Conservation (phyloP, 2,113 vertebrate genomes). For the Paratilapia polleni region DNA sequence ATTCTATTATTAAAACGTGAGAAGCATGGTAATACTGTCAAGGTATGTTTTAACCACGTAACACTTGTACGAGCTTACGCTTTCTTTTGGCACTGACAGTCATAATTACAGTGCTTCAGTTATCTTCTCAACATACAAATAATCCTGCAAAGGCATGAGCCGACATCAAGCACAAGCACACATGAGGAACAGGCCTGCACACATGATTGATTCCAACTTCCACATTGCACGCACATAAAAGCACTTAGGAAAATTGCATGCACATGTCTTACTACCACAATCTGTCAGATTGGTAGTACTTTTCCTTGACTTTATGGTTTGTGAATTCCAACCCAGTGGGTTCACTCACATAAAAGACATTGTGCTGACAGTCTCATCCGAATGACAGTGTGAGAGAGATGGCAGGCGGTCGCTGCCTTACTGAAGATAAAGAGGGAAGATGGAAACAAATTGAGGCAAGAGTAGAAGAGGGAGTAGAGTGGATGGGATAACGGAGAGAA, state of each 20-base stretch:
- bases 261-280: background rate
- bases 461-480: background rate
- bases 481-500: background rate
- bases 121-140: slow-evolving; percentile 1
- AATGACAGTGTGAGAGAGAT: slow-evolving; percentile 7
- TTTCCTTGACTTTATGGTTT: slow-evolving; percentile 24
- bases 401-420: background rate
- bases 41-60: slow-evolving; percentile 6
- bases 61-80: background rate
- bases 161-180: background rate
- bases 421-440: slow-evolving; percentile 30
- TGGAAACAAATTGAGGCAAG: slow-evolving; percentile 5
- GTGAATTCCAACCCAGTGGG: slow-evolving; percentile 24
- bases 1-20: too few relatives aligned
- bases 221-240: background rate
- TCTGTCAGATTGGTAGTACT: slow-evolving; percentile 17
- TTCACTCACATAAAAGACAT: slow-evolving; percentile 30
- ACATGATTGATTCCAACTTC: slow-evolving; percentile 6
- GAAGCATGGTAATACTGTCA: background rate
- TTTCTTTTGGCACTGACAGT: background rate
- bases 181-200: background rate
- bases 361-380: slow-evolving; percentile 18
- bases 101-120: background rate
- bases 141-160: slow-evolving; percentile 1
- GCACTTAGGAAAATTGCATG: slow-evolving; percentile 9